Evolutionary conservation across 1,140 invertebrate genomes (phyloP).

Genomic region (Lordiphosa clarofinis): DNA sequence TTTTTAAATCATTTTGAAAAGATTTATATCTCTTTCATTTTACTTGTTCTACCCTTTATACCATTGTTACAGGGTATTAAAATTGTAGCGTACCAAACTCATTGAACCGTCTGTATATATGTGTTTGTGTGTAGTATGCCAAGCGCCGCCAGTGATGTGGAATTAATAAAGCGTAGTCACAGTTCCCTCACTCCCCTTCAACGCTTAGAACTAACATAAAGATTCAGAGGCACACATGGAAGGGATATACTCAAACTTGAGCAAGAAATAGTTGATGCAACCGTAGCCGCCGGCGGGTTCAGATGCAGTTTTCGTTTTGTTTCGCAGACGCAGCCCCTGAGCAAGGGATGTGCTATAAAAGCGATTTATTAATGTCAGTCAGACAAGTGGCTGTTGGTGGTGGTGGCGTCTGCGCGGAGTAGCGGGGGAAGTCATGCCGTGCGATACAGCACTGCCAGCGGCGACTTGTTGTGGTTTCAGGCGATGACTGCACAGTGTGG

Average conservation of each 20-base stretch:
- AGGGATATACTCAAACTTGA: not conserved
- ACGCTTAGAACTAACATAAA: conserved; percentile 49
- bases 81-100: conserved; percentile 14
- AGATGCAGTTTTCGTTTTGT: conserved; percentile 47
- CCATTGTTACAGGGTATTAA: too few species aligned
- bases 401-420: conserved; percentile 28
- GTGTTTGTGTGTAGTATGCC: conserved; percentile 9
- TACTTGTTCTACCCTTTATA: too few species aligned
- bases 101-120: conserved; percentile 47
- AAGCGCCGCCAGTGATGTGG: conserved; percentile 59
- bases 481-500: not conserved
- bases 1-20: too few species aligned
- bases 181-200: conserved; percentile 7
- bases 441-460: conserved; percentile 10
- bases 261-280: conserved; percentile 31
- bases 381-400: conserved; percentile 67
- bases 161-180: conserved; percentile 65
- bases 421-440: conserved; percentile 3
- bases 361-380: conserved; percentile 77
- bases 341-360: conserved; percentile 55
- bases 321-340: conserved; percentile 21
- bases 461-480: conserved; percentile 15
- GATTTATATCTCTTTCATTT: too few species aligned
- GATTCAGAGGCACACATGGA: conserved; percentile 9
- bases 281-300: conserved; percentile 21